Evolutionary conservation across 2,797 vertebrate species (phyloP).

Genomic region (Enteromius trimaculatus): DNA sequence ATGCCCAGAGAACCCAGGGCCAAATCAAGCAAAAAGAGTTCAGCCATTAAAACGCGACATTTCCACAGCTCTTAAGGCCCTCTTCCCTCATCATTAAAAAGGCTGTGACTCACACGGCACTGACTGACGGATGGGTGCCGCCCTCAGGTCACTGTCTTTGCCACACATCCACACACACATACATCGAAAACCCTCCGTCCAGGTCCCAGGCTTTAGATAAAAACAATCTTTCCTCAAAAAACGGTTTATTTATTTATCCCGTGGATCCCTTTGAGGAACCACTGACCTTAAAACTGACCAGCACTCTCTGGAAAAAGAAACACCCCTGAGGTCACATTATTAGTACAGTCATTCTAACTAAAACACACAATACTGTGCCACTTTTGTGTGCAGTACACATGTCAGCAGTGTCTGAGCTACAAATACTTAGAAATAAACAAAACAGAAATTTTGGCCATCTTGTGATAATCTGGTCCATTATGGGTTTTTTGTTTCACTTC

Average conservation of each 20-base stretch:
- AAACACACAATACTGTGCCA: conserved; percentile 19
- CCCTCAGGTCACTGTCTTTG: conserved; percentile 52
- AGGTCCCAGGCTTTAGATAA: conserved; percentile 46
- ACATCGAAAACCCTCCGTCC: not conserved
- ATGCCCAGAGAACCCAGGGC: conserved; percentile 43
- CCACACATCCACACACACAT: conserved; percentile 24
- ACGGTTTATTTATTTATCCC: conserved; percentile 35
- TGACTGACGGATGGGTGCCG: conserved; percentile 54
- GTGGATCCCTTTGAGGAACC: conserved; percentile 52
- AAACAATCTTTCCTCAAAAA: conserved; percentile 48
- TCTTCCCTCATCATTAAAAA: conserved; percentile 54
- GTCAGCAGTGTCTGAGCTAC: not conserved
- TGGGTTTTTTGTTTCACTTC: conserved; percentile 10
- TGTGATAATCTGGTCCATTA: not conserved
- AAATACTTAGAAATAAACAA: conserved; percentile 10
- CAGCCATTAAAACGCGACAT: conserved; percentile 54
- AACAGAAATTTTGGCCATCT: not conserved
- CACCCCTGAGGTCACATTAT: conserved; percentile 51
- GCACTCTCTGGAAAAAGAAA: conserved; percentile 34
- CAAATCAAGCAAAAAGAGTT: conserved; percentile 52
- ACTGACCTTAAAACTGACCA: conserved; percentile 60
- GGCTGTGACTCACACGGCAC: conserved; percentile 50
- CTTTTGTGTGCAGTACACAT: conserved; percentile 9
- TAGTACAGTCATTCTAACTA: conserved; percentile 31
- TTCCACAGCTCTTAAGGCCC: conserved; percentile 46